Evolutionary conservation across 2,797 vertebrate species (phyloP).

Genomic region (Sebastes taczanowskii): DNA sequence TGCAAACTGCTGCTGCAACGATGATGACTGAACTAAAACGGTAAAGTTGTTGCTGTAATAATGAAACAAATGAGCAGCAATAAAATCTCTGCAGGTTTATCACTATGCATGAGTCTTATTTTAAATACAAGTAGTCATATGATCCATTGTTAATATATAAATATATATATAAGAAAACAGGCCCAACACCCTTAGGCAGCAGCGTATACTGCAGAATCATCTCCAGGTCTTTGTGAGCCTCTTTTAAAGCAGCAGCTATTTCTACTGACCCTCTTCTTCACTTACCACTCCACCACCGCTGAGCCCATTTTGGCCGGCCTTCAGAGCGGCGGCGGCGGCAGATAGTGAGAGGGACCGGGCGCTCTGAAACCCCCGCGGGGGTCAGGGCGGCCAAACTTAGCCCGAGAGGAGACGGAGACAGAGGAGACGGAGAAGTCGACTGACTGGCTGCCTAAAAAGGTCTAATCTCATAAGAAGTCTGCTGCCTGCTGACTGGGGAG

Average conservation of each 20-base stretch:
- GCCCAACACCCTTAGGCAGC: not conserved
- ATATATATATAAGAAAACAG: not conserved
- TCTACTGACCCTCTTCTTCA: constrained; percentile 19
- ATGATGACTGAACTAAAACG: not conserved
- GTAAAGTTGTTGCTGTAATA: too few relatives aligned
- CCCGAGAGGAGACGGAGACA: constrained; percentile 24
- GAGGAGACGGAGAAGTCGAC: constrained; percentile 53
- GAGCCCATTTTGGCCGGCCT: constrained; percentile 30
- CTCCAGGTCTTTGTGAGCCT: not conserved
- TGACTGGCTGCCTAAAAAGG: constrained; percentile 68
- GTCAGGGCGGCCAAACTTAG: constrained; percentile 43
- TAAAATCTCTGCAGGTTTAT: not conserved
- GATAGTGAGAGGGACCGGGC: constrained; percentile 17
- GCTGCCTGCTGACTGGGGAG: constrained; percentile 60
- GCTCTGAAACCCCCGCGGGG: constrained; percentile 30
- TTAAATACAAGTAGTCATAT: too few relatives aligned
- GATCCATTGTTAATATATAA: too few relatives aligned
- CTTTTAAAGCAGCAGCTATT: constrained; percentile 9
- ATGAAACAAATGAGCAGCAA: too few relatives aligned
- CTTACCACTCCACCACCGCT: not conserved
- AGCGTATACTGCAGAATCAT: not conserved
- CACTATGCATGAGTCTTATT: too few relatives aligned
- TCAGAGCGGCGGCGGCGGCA: constrained; percentile 26
- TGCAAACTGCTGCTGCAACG: not conserved
- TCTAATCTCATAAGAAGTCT: constrained; percentile 78